A percentile compares a stretch with the other conserved stretches of the same genome.
phyloP scores from a whole-genome alignment of 2,113 vertebrate genomes.

The Girardinichthys multiradiatus region DNA sequence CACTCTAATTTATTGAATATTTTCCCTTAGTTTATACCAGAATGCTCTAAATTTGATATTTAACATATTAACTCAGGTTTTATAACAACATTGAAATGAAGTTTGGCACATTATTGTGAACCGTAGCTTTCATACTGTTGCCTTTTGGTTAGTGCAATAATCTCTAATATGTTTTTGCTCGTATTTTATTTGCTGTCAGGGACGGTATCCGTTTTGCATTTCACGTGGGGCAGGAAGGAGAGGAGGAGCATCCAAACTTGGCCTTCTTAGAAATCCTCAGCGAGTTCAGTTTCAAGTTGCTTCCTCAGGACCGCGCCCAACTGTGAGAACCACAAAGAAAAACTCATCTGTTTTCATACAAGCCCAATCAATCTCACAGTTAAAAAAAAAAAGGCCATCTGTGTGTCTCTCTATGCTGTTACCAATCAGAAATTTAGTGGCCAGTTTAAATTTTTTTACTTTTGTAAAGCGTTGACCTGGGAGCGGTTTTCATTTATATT shows the following conservation, averaged over 20 bases:
- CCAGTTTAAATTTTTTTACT: no score
- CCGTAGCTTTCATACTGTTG: background rate
- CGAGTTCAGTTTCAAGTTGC: constrained; percentile 88
- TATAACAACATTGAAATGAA: constrained; percentile 2
- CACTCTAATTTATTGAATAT: background rate
- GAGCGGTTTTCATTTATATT: no score
- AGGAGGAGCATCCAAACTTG: constrained; percentile 75
- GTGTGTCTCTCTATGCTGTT: no score
- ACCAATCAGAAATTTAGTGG: background rate
- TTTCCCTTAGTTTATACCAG: background rate
- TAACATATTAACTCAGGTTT: no score
- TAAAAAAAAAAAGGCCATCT: background rate
- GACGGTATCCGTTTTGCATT: constrained; percentile 87
- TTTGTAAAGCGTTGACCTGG: no score
- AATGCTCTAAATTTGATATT: background rate
- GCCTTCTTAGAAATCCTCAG: constrained; percentile 87
- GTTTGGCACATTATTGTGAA: background rate
- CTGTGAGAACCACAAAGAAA: constrained; percentile 79
- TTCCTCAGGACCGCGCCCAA: constrained; percentile 79
- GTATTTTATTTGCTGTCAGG: constrained; percentile 67
- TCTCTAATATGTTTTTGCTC: background rate
- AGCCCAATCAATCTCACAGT: background rate
- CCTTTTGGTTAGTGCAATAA: background rate
- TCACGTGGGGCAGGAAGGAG: constrained; percentile 51
- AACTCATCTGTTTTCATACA: background rate